Conservation (phyloP, 2,888 invertebrate species). For the Poecilus cupreus region DNA sequence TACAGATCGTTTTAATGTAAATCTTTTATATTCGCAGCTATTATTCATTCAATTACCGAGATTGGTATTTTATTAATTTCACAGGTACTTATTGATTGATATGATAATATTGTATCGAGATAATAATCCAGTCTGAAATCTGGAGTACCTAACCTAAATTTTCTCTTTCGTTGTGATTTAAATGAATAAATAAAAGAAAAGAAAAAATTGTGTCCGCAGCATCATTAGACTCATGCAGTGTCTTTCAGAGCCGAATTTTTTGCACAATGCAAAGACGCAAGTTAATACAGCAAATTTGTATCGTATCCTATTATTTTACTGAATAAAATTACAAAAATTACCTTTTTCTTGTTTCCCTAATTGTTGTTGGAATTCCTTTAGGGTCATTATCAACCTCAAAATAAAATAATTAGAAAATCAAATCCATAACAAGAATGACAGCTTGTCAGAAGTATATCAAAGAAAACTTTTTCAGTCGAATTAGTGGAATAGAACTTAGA, state of each 20-base stretch:
- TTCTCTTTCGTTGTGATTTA: constrained; percentile 17
- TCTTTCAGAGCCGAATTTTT: background rate
- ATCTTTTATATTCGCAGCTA: constrained; percentile 28
- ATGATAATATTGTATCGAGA: constrained; percentile 14
- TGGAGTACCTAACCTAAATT: constrained; percentile 33
- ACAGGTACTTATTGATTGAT: constrained; percentile 43
- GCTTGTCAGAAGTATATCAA: background rate
- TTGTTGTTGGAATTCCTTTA: background rate
- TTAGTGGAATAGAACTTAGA: constrained; percentile 24
- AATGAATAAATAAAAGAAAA: background rate
- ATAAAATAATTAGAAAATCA: background rate
- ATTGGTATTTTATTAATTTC: constrained; percentile 39
- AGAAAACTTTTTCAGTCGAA: background rate
- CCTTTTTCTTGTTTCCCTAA: background rate
- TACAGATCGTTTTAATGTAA: constrained; percentile 24
- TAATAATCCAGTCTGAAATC: constrained; percentile 28
- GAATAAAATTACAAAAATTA: background rate
- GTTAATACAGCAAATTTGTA: background rate
- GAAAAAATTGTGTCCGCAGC: background rate
- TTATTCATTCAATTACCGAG: constrained; percentile 46
- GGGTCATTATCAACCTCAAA: background rate
- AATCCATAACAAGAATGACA: constrained; percentile 33
- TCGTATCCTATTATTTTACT: background rate
- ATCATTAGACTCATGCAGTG: constrained; percentile 39
- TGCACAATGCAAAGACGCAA: constrained; percentile 21